Evolutionary conservation across 92 coral and sea anemone genomes (phyloP).

Genomic region (Parazoanthus darwini): DNA sequence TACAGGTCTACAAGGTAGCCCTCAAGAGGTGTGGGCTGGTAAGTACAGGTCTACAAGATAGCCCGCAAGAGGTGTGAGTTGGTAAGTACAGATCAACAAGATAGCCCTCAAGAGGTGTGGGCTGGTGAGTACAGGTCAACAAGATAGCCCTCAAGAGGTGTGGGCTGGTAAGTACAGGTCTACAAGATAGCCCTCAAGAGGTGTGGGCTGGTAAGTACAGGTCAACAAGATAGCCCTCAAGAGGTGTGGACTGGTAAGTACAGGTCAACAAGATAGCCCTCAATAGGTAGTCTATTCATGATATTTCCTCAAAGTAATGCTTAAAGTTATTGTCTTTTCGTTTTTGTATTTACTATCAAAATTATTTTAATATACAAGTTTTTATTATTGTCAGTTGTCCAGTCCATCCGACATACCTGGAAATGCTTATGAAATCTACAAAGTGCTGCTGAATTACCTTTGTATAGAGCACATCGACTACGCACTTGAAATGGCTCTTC

Average conservation of each 20-base stretch:
- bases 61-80: conserved; percentile 84
- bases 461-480: conserved; percentile 96
- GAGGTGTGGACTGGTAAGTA: conserved; percentile 87
- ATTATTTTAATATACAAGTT: too few relatives aligned
- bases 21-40: conserved; percentile 96
- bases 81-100: conserved; percentile 64
- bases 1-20: conserved; percentile 85
- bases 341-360: neutral
- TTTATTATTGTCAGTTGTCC: conserved; percentile 66
- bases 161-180: conserved; percentile 84
- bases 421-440: conserved; percentile 82
- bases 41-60: conserved; percentile 48
- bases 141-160: conserved; percentile 76
- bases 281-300: too few relatives aligned
- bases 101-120: conserved; percentile 83
- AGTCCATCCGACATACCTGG: conserved; percentile 88
- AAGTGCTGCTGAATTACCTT: conserved; percentile 76
- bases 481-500: conserved; percentile 88
- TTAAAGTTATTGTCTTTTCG: neutral
- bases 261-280: too few relatives aligned
- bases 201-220: conserved; percentile 75
- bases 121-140: conserved; percentile 88
- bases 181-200: conserved; percentile 75
- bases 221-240: conserved; percentile 47
- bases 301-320: neutral